Evolutionary conservation across 2,888 invertebrate species (phyloP).

Genomic region (Phyllotreta striolata): DNA sequence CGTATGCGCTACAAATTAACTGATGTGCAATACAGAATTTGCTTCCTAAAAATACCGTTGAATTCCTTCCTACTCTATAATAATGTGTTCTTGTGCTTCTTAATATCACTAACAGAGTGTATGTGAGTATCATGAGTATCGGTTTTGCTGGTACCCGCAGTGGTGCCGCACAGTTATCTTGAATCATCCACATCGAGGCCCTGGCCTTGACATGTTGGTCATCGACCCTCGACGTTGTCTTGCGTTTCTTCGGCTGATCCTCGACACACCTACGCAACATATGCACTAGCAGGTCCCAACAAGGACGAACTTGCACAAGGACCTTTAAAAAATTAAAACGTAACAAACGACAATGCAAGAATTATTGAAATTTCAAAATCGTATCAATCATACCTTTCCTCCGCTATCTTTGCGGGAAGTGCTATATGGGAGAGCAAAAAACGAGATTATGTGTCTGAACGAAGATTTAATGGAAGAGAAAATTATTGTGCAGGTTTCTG

Average conservation of each 20-base stretch:
- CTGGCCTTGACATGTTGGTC: constrained; percentile 49
- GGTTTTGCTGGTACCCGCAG: constrained; percentile 44
- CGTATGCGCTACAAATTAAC: constrained; percentile 56
- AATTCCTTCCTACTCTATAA: constrained; percentile 35
- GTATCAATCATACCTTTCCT: too few species aligned
- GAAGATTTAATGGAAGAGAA: constrained; percentile 33
- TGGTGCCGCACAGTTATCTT: constrained; percentile 56
- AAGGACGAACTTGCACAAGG: constrained; percentile 7
- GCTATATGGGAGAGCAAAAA: too few species aligned
- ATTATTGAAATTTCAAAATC: neutral
- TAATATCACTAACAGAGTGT: constrained; percentile 42
- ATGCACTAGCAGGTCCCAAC: constrained; percentile 20
- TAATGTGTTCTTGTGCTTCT: constrained; percentile 42
- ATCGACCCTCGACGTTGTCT: constrained; percentile 54
- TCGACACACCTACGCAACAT: constrained; percentile 47
- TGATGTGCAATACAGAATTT: constrained; percentile 58
- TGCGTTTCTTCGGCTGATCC: constrained; percentile 45
- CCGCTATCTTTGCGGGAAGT: too few species aligned
- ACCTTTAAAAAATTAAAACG: constrained; percentile 6
- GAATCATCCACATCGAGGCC: constrained; percentile 45
- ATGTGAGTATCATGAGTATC: constrained; percentile 40
- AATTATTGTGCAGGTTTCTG: constrained; percentile 30
- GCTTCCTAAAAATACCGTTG: constrained; percentile 60
- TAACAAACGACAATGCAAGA: neutral
- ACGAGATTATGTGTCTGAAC: constrained; percentile 17